Conservation (phyloP, 2,888 invertebrate species). For the Rhamphomyia laevipes region DNA sequence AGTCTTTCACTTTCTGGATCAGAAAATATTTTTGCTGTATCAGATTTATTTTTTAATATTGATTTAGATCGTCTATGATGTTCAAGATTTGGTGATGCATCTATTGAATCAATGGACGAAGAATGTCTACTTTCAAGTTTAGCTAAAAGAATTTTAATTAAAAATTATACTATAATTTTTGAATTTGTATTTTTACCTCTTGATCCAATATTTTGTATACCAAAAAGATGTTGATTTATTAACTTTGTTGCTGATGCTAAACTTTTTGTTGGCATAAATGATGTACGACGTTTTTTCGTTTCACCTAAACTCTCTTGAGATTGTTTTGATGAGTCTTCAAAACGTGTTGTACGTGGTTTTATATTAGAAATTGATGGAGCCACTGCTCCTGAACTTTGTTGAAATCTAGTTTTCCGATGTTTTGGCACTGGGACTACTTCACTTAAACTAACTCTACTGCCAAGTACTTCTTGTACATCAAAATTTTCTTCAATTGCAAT, state of each 20-base stretch:
- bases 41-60: constrained; percentile 61
- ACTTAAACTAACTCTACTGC: constrained; percentile 46
- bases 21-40: constrained; percentile 42
- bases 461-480: constrained; percentile 38
- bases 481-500: constrained; percentile 41
- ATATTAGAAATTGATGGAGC: neutral
- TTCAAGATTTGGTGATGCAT: constrained; percentile 53
- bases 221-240: constrained; percentile 63
- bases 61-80: constrained; percentile 59
- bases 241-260: constrained; percentile 58
- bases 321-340: constrained; percentile 39
- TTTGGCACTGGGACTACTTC: constrained; percentile 56
- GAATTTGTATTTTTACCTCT: constrained; percentile 25
- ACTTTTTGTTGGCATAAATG: constrained; percentile 51
- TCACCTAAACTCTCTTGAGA: constrained; percentile 44
- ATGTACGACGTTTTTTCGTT: constrained; percentile 38
- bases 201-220: constrained; percentile 42
- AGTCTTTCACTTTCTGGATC: constrained; percentile 68
- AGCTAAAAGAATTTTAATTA: constrained; percentile 18
- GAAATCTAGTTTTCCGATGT: constrained; percentile 76
- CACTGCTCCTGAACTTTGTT: constrained; percentile 43
- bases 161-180: neutral
- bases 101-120: constrained; percentile 56
- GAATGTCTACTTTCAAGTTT: constrained; percentile 51
- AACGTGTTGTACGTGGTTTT: constrained; percentile 29